These are phyloP conservation scores for Dryas iulia DNA, from an alignment of 1,140 invertebrate genomes.

Conservation along the genomic window DNA sequence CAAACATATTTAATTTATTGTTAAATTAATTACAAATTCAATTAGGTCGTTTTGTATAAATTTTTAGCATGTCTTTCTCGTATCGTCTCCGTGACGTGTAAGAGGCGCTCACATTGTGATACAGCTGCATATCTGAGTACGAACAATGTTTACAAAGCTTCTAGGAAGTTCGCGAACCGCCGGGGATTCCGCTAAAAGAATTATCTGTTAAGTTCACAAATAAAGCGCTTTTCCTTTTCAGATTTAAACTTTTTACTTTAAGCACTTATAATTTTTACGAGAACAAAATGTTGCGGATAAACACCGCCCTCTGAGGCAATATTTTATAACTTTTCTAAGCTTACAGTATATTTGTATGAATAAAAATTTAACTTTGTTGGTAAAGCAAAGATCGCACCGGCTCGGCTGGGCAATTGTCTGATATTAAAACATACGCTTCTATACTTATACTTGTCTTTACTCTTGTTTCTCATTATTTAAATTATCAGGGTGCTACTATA, in stretches of 20 bases:
- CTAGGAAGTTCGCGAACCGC: not conserved
- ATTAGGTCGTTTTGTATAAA: not conserved
- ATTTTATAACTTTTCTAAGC: not conserved
- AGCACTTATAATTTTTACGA: not conserved
- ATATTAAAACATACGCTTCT: too few species aligned
- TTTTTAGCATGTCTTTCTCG: not conserved
- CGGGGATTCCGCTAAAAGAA: not conserved
- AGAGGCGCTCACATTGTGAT: not conserved
- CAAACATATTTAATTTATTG: too few species aligned
- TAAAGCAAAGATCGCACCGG: too few species aligned
- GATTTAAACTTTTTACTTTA: not conserved
- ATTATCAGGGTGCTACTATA: too few species aligned
- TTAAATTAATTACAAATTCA: too few species aligned
- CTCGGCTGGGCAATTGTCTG: too few species aligned
- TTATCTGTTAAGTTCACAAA: not conserved
- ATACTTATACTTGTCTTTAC: too few species aligned
- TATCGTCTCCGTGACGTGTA: not conserved
- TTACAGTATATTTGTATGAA: not conserved
- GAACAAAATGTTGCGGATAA: not conserved
- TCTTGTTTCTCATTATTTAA: too few species aligned
- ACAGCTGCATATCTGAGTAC: not conserved
- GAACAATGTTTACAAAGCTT: constrained; percentile 3
- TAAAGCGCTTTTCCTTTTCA: not conserved
- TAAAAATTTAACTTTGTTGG: not conserved
- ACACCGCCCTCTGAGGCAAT: not conserved